A percentile compares a stretch with the other conserved stretches of the same genome.
phyloP scores from a whole-genome alignment of 1,140 invertebrate genomes.

The Paralvinella palmiformis region DNA sequence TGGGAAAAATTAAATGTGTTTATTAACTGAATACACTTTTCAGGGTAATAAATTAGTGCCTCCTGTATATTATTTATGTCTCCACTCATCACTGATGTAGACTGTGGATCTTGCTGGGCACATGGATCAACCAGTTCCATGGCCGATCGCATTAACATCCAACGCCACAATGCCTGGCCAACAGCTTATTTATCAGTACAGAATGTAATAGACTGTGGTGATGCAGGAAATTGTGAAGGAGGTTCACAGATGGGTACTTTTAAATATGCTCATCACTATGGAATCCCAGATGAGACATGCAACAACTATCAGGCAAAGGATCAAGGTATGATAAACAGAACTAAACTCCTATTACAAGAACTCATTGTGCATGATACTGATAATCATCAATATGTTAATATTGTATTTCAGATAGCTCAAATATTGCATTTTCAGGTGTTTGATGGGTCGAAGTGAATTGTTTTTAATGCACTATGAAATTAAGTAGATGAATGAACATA shows the following conservation, averaged over 20 bases:
- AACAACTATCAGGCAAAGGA: slow-evolving; percentile 56
- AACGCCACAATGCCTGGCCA: slow-evolving; percentile 51
- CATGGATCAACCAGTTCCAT: slow-evolving; percentile 52
- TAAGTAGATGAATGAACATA: too few species aligned
- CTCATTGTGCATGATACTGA: too few species aligned
- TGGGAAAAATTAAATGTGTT: background rate
- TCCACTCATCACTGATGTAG: slow-evolving; percentile 25
- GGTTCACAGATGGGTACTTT: slow-evolving; percentile 50
- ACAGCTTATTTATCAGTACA: slow-evolving; percentile 51
- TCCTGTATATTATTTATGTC: background rate
- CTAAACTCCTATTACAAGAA: too few species aligned
- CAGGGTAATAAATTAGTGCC: background rate
- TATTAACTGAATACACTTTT: background rate
- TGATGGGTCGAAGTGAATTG: background rate
- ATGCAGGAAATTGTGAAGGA: slow-evolving; percentile 40
- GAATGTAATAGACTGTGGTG: slow-evolving; percentile 53
- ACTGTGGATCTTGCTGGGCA: slow-evolving; percentile 56
- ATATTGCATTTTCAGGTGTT: too few species aligned
- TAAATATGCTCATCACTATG: slow-evolving; percentile 49
- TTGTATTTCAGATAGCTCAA: too few species aligned
- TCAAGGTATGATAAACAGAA: slow-evolving; percentile 48
- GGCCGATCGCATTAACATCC: slow-evolving; percentile 55
- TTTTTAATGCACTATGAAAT: too few species aligned
- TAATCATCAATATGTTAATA: too few species aligned
- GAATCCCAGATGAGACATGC: slow-evolving; percentile 54